Conservation (phyloP, 2,113 vertebrate species). For the Pogonocichla stellata region DNA sequence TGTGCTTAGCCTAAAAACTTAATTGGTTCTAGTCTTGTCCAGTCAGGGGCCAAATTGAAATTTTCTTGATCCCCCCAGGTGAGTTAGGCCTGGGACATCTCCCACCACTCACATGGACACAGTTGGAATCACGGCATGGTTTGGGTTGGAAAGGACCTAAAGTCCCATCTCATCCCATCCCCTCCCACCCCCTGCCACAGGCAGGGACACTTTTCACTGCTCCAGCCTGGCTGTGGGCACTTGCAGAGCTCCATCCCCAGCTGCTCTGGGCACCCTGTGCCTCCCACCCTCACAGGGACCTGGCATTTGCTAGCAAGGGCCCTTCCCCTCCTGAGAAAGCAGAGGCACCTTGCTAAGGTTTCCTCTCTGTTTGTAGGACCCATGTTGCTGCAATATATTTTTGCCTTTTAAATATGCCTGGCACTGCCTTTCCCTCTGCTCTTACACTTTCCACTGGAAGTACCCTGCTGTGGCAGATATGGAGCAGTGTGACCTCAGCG, state of each 20-base stretch:
- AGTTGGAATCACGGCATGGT: background rate
- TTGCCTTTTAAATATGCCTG: background rate
- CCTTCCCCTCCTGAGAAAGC: background rate
- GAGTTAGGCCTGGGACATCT: background rate
- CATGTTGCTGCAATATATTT: rapidly evolving
- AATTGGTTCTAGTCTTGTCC: background rate
- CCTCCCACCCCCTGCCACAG: background rate
- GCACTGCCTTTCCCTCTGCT: background rate
- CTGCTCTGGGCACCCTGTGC: background rate
- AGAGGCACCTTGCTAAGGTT: background rate
- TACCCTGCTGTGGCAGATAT: rapidly evolving
- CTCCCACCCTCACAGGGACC: background rate
- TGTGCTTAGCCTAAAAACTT: background rate
- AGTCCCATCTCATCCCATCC: background rate
- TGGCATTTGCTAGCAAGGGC: rapidly evolving
- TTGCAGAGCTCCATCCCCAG: background rate
- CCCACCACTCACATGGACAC: rapidly evolving
- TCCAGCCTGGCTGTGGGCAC: background rate
- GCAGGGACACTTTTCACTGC: background rate
- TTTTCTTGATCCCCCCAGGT: background rate
- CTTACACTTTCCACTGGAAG: background rate
- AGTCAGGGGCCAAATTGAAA: background rate
- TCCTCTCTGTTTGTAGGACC: background rate
- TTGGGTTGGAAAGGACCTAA: background rate
- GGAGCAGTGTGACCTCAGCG: rapidly evolving